Evolutionary conservation across 2,797 vertebrate species (phyloP).

Genomic region (Melanotaenia pygmaea): DNA sequence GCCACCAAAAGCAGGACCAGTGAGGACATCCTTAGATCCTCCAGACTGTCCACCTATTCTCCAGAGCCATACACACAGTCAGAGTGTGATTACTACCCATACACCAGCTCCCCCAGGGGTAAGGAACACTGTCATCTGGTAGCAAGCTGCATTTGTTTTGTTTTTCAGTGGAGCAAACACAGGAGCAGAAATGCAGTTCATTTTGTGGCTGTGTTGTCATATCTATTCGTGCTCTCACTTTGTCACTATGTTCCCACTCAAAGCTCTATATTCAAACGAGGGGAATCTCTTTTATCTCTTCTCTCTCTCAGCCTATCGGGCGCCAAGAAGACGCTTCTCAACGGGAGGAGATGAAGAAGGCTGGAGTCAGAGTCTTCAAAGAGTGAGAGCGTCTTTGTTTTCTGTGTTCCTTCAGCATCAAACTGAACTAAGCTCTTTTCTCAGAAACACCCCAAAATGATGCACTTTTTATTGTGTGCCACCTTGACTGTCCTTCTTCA

Average conservation of each 20-base stretch:
- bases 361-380: constrained; percentile 93
- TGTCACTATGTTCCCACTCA: constrained; percentile 23
- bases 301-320: constrained; percentile 79
- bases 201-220: constrained; percentile 50
- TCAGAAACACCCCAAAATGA: constrained; percentile 50
- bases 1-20: constrained; percentile 97
- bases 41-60: constrained; percentile 93
- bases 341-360: constrained; percentile 93
- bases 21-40: constrained; percentile 93
- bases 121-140: constrained; percentile 28
- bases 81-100: constrained; percentile 91
- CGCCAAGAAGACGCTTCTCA: constrained; percentile 88
- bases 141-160: not conserved
- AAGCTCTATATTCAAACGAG: constrained; percentile 30
- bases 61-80: constrained; percentile 91
- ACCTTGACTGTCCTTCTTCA: constrained; percentile 5
- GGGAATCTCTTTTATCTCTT: constrained; percentile 59
- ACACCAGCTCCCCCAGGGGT: constrained; percentile 92
- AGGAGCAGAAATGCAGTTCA: constrained; percentile 13
- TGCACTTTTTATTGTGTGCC: constrained; percentile 24
- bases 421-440: constrained; percentile 33
- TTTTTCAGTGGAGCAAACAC: constrained; percentile 7
- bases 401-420: constrained; percentile 38
- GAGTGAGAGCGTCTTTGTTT: constrained; percentile 83
- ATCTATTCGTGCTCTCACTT: constrained; percentile 33